Evolutionary conservation across 2,888 invertebrate genomes (phyloP).

Genomic region (Heterodera filipjevi): DNA sequence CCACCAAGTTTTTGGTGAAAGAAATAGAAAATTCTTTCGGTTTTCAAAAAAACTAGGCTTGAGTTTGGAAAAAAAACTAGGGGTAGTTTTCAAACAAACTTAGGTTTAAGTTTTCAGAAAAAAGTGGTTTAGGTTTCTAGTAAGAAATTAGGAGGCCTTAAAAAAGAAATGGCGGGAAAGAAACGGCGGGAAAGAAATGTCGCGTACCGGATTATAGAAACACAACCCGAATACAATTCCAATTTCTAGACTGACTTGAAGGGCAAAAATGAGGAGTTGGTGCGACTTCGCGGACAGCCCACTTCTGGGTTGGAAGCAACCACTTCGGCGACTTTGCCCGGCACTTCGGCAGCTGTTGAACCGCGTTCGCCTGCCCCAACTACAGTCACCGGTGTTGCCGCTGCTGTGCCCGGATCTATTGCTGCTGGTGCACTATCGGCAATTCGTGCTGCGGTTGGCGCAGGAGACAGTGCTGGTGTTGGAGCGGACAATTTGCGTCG

Average conservation of each 20-base stretch:
- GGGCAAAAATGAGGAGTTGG: constrained; percentile 13
- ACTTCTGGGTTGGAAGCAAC: background rate
- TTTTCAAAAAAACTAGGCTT: no score
- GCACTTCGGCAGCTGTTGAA: background rate
- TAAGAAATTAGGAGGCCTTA: no score
- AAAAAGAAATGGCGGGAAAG: no score
- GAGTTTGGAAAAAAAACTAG: no score
- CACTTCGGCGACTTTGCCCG: background rate
- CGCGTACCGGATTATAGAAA: no score
- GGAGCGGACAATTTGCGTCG: background rate
- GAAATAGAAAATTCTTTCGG: no score
- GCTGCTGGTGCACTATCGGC: constrained; percentile 8
- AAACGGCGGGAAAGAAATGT: no score
- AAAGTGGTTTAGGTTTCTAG: no score
- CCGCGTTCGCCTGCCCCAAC: background rate
- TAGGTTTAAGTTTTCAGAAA: no score
- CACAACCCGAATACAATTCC: no score
- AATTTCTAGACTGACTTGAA: constrained; percentile 7
- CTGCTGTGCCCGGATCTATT: background rate
- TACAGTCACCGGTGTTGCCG: background rate
- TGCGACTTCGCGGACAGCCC: background rate
- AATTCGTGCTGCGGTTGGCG: background rate
- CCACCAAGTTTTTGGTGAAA: no score
- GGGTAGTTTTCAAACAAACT: no score
- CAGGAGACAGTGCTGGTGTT: background rate